Base-by-base conservation (phyloP, 2,113 vertebrate genomes). In the Ophiodon elongatus region DNA sequence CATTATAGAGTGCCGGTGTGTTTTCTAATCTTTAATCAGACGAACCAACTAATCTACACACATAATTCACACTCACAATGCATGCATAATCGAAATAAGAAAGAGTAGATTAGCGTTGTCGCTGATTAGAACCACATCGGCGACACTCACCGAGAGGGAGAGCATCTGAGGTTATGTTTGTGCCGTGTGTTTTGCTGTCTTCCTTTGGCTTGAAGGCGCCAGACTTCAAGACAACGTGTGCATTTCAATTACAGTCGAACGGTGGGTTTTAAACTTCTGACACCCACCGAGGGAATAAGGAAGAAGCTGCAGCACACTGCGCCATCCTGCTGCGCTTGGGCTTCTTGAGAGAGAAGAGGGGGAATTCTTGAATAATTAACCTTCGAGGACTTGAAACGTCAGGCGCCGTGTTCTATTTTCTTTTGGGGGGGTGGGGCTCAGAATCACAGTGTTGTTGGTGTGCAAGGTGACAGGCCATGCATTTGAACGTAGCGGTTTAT, bases 321-420 rank as follows among this genome's bases (percentile, higher is more conserved):
- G 33, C 56, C 66, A 45, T 82, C 85, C 90, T 83, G 82, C 90
- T 94, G 86, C 84, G 90, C 75, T 73, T 68, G 33, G 23, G 72
- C 84, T 88, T 88, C 83, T 88, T 89, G 73, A 86, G 73, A 83
- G 83, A 67, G 52, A 76, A 76, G 79, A 86, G 56, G 64, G 64
- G 56, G 73, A 89, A 87, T 57, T 90, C 69, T 91, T 94, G 88
- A 93, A 94, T 93, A 93, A 94, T 94, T 94, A 93, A 92, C 92
- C 89, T 92, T 83, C 71, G 82, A 84, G 62, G 54, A 62, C 82
- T 88, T 77, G 81, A 87, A 89, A 85, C 90, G 79, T 82, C 80
- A 90, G 54, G 47, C 86, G 73, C 67, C 68, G 57, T 79, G 56
- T 78, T 88, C 79, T 73, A 74, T 74, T 86, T 89, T 65, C 80